Evolutionary conservation across 2,797 vertebrate species (phyloP).

Genomic region (Octomys mimax): DNA sequence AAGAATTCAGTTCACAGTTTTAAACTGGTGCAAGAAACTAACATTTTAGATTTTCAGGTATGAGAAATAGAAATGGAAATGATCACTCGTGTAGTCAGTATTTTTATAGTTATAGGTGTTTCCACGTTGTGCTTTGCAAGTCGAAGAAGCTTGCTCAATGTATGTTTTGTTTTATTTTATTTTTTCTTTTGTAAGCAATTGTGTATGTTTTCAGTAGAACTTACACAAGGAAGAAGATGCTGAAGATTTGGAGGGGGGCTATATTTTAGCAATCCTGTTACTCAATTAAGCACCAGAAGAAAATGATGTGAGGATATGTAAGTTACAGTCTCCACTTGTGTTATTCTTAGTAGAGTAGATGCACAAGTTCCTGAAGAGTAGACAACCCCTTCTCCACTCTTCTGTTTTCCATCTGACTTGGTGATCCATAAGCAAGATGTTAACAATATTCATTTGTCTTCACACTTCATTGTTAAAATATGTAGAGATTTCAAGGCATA

Average conservation of each 20-base stretch:
- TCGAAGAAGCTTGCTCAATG: background rate
- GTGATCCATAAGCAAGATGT: background rate
- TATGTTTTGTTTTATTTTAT: background rate
- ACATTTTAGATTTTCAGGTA: background rate
- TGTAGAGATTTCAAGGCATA: background rate
- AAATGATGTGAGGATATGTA: background rate
- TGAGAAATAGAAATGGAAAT: background rate
- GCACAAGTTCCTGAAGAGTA: background rate
- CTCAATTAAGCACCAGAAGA: background rate
- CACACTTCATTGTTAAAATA: background rate
- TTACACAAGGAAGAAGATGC: background rate
- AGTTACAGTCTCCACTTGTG: background rate
- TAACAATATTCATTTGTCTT: background rate
- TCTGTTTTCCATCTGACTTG: background rate
- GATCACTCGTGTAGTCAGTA: background rate
- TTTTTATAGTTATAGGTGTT: background rate
- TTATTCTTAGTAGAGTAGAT: background rate
- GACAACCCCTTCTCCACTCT: background rate
- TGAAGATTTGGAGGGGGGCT: background rate
- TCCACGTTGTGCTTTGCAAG: background rate
- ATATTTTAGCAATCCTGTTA: background rate
- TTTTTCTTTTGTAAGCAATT: background rate
- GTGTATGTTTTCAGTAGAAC: background rate
- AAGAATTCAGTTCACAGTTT: background rate
- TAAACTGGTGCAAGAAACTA: background rate